Percentiles rank a stretch among this genome's conserved stretches.
These are phyloP conservation scores for Nesogale talazaci DNA, from an alignment of 2,113 vertebrate species.

Conservation along the genomic window DNA sequence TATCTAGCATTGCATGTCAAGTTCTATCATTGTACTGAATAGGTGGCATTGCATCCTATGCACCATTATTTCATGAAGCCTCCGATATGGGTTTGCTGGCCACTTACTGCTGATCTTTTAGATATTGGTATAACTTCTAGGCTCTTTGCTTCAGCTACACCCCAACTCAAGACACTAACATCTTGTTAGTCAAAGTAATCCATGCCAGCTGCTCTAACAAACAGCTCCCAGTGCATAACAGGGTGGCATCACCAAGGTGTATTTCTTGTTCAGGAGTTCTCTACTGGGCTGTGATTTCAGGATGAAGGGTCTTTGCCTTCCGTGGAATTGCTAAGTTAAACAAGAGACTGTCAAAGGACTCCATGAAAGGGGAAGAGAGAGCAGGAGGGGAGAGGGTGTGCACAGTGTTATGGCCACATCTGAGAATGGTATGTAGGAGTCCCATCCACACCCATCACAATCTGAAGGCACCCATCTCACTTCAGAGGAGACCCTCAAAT, in stretches of 20 bases:
- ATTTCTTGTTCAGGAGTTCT: neutral
- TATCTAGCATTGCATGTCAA: neutral
- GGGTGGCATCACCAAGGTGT: neutral
- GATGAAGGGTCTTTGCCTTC: too few relatives aligned
- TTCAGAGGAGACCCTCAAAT: neutral
- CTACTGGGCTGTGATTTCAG: neutral
- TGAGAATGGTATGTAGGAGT: neutral
- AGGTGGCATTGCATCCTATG: neutral
- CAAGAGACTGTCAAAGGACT: neutral
- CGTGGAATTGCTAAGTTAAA: neutral
- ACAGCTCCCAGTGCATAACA: neutral
- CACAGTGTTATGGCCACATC: neutral
- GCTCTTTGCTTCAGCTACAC: neutral
- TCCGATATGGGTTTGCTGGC: neutral
- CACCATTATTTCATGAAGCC: neutral
- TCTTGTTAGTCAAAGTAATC: neutral
- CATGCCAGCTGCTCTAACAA: neutral
- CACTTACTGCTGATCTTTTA: neutral
- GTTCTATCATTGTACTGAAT: neutral
- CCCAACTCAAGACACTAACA: neutral
- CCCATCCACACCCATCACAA: neutral
- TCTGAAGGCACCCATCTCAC: neutral
- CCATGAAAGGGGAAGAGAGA: neutral
- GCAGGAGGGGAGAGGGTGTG: neutral
- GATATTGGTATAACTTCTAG: neutral